Base-by-base conservation (phyloP, 1,140 invertebrate genomes). In the Zaprionus kolodkinae region DNA sequence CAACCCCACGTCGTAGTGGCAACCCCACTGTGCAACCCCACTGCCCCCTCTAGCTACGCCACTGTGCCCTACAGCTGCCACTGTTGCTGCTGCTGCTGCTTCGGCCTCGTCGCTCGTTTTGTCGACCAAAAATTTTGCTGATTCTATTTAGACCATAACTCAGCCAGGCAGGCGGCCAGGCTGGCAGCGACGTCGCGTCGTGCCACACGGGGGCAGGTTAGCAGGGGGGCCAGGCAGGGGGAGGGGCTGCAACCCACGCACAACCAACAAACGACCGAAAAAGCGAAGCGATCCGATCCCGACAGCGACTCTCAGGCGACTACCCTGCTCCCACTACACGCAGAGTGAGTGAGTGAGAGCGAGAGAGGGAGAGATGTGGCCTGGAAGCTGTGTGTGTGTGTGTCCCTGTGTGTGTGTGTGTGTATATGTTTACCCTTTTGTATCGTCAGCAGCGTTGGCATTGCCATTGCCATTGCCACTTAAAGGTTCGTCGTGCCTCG, bases 141-240 rank as follows among this genome's bases (percentile, higher is more conserved):
- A 77, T 77, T 73, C 69, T 78, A 77, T 79, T 73, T 79, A 63
- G 78, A 72, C 73, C 65, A 81, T 81, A 81, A 79, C 75, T 77
- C 75, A 77, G 56, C 35, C 66, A 56, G 64, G 64, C 69, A 71
- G 52, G n/a, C n/a, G n/a, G n/a, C n/a, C 27, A 38, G 59, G 62
- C 57, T n/a, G 57, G 21, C 38, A 45, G 21, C n/a, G n/a, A n/a
- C 13, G 38, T 30, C 27, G 27, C 6, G 27, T 30, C 13, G 38
- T 13, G 21, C 12, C 12, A 40, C 12, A 2, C 1, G 12, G 38
- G 38, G 13, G 38, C 12, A 40, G 35, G 7, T 35, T 11, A n/a
- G n/a, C n/a, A n/a, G n/a, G n/a, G n/a, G n/a, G n/a, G 10, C 35
- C 21, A 21, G n/a, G 1, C 1, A 1, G 40, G 40, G n/a, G 13